Evolutionary conservation across 2,797 vertebrate genomes (phyloP).

Genomic region (Ambastaia sidthimunki): DNA sequence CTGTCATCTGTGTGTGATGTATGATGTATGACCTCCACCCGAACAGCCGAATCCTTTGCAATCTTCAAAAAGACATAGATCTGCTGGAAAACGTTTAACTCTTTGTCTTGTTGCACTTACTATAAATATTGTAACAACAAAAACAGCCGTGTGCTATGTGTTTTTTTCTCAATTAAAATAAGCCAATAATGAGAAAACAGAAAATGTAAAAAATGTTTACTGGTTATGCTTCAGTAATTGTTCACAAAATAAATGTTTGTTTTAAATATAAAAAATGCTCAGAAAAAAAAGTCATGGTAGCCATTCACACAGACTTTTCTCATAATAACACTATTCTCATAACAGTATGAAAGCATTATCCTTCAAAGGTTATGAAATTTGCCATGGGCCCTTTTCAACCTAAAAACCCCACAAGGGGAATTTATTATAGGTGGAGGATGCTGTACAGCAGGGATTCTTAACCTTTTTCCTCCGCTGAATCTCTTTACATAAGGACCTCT

Average conservation of each 20-base stretch:
- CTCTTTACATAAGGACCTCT: background rate
- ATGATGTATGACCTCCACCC: background rate
- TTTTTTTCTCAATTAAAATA: background rate
- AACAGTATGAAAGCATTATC: conserved; percentile 4
- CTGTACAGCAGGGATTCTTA: conserved; percentile 18
- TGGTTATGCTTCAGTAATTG: background rate
- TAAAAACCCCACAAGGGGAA: conserved; percentile 22
- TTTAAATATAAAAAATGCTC: too few relatives aligned
- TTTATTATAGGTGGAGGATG: conserved; percentile 1
- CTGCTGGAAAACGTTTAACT: too few relatives aligned
- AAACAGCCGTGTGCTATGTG: too few relatives aligned
- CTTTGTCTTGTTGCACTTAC: too few relatives aligned
- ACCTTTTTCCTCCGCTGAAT: conserved; percentile 5
- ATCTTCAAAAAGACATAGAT: background rate
- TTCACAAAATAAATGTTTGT: too few relatives aligned
- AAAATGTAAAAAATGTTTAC: background rate
- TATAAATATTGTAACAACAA: too few relatives aligned
- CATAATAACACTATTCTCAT: background rate
- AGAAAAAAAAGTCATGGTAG: too few relatives aligned
- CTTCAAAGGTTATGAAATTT: conserved; percentile 35
- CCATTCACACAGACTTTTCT: too few relatives aligned
- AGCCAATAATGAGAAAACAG: background rate
- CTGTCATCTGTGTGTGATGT: background rate
- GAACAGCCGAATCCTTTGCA: too few relatives aligned
- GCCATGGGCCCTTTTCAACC: conserved; percentile 15